Percentiles rank a stretch among this genome's conserved stretches.
Evolutionary conservation across 1,140 invertebrate species (phyloP).

Genomic region (Xylocopa sonorina): DNA sequence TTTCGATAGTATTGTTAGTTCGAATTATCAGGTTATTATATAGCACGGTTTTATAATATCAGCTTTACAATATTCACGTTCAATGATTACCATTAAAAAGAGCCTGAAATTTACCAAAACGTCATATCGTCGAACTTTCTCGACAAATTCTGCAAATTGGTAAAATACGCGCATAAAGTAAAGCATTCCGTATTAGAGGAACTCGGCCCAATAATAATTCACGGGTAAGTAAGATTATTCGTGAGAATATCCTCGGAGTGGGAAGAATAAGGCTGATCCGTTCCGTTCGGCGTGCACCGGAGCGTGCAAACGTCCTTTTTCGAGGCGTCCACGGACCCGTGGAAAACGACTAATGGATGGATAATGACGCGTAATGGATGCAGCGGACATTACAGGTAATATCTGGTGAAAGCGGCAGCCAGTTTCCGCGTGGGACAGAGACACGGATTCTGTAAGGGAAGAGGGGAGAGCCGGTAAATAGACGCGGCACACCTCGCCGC

Average conservation of each 20-base stretch:
- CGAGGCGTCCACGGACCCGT: conserved; percentile 26
- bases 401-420: conserved; percentile 55
- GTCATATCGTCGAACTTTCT: too few species aligned
- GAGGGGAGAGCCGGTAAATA: conserved; percentile 63
- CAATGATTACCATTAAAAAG: too few species aligned
- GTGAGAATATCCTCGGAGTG: not conserved
- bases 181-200: too few species aligned
- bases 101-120: too few species aligned
- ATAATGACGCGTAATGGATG: conserved; percentile 64
- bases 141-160: too few species aligned
- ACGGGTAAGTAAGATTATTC: not conserved
- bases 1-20: too few species aligned
- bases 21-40: too few species aligned
- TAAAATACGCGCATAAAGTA: too few species aligned
- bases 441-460: conserved; percentile 68
- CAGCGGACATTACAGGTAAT: conserved; percentile 57
- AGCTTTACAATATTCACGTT: too few species aligned
- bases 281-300: not conserved
- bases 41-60: too few species aligned
- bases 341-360: conserved; percentile 63
- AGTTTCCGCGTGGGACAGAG: conserved; percentile 26
- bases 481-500: conserved; percentile 29
- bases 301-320: conserved; percentile 7
- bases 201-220: not conserved
- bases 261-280: conserved; percentile 7